phyloP scores from a whole-genome alignment of 2,888 invertebrate genomes.

The Malachius bipustulatus region DNA sequence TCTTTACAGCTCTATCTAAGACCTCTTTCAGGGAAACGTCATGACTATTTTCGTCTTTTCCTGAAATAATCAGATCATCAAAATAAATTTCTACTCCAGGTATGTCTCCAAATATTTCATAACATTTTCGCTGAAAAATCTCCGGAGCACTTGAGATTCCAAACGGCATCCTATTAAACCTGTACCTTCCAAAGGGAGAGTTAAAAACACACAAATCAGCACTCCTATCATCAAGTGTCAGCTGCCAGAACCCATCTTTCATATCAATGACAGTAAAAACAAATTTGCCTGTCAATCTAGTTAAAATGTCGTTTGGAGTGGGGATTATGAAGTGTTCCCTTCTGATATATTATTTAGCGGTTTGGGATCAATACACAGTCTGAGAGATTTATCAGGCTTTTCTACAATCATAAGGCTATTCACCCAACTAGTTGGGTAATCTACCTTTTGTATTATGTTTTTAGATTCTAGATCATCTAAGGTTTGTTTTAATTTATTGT shows the following conservation, averaged over 20 bases:
- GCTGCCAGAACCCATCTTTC: no score
- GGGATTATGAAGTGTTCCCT: constrained; percentile 14
- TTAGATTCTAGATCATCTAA: constrained; percentile 7
- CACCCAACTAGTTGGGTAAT: constrained; percentile 18
- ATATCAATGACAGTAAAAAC: constrained; percentile 15
- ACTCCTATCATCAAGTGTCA: constrained; percentile 13
- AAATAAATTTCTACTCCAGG: constrained; percentile 15
- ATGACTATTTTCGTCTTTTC: constrained; percentile 12
- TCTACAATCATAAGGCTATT: constrained; percentile 16
- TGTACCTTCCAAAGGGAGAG: constrained; percentile 17
- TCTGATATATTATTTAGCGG: constrained; percentile 14
- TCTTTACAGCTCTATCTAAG: constrained; percentile 11
- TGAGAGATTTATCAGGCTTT: no score
- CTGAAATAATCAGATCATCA: constrained; percentile 15
- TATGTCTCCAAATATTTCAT: constrained; percentile 19
- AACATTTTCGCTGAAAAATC: constrained; percentile 16
- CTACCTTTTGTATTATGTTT: constrained; percentile 9
- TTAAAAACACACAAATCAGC: constrained; percentile 15
- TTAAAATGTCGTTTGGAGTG: constrained; percentile 14
- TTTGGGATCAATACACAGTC: constrained; percentile 16
- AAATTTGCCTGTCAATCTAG: constrained; percentile 14
- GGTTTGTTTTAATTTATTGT: constrained; percentile 5
- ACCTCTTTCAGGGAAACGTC: constrained; percentile 8
- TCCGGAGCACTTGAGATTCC: constrained; percentile 15
- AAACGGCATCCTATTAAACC: constrained; percentile 15